These are phyloP conservation scores for Batillaria attramentaria DNA, from an alignment of 1,140 invertebrate species.

Conservation along the genomic window DNA sequence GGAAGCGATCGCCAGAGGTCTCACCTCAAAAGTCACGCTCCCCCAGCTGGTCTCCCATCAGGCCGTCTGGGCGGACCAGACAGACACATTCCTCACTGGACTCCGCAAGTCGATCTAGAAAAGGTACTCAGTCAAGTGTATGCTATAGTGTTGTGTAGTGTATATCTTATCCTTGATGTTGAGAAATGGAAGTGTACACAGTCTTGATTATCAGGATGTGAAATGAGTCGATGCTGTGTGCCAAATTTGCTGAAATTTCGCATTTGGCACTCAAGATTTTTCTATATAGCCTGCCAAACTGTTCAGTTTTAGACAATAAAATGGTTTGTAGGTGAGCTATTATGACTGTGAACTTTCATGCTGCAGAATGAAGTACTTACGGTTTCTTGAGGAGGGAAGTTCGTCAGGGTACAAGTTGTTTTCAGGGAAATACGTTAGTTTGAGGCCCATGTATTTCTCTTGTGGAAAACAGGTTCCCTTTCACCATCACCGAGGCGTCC, in stretches of 20 bases:
- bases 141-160: not conserved
- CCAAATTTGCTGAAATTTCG: not conserved
- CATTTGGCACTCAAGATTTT: not conserved
- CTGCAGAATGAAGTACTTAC: not conserved
- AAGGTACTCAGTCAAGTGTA: not conserved
- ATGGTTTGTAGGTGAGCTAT: not conserved
- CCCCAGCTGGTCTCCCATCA: slow-evolving; percentile 8
- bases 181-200: not conserved
- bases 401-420: not conserved
- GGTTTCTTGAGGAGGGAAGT: not conserved
- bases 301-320: not conserved
- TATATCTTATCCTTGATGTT: not conserved
- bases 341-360: not conserved
- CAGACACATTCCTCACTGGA: not conserved
- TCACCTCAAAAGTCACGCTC: slow-evolving; percentile 25
- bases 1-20: slow-evolving; percentile 45
- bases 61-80: not conserved
- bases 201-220: not conserved
- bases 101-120: not conserved
- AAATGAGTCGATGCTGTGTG: not conserved
- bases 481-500: slow-evolving; percentile 12
- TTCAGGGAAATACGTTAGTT: not conserved
- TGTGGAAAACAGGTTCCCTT: not conserved
- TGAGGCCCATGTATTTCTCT: not conserved
- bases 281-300: too few relatives aligned